Base-by-base conservation (phyloP, 2,797 vertebrate species). In the Agapornis canus region DNA sequence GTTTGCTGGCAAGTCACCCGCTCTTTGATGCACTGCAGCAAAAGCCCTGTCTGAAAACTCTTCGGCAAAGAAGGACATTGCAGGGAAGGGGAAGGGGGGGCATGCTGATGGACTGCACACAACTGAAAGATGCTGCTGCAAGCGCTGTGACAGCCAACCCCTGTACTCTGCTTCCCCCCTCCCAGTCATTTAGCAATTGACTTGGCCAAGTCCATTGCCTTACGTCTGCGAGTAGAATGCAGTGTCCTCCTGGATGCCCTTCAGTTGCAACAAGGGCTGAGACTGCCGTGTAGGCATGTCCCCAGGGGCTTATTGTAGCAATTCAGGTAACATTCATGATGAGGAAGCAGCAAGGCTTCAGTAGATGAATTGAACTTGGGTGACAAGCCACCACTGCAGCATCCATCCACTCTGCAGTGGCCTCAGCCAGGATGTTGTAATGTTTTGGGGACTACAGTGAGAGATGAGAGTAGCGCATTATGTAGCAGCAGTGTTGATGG, bases 1-100 rank as follows among this genome's bases (percentile, higher is more conserved):
- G 37, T 71, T 57, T 61, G 92, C 92, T 96, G 94, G 94, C 95
- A 94, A 77, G 49, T 20, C 89, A 79, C 66, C 89, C 89, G 29
- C 95, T 80, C 96, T 95, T 49, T 86, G 93, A 95, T 94, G 97
- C 95, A 92, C 68, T 97, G 96, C 83, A 45, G 96, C 94, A 95
- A 87, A 95, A 95, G 72, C 84, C 89, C 86, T 15, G 66, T 59
- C 72, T 75, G 92, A 59, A 5, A 81, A 64, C 78, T 90, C 72
- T 91, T 86, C 78, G 13, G 84, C 91, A 9, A 70, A 86, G 86
- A 93, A 96, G 93, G 92, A 81, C 96, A 93, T 91, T 80, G 92
- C 79, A 31, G 37, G 88, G 63, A 35, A 52, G 51, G 22, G 47
- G 22, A 57, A 3, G 64, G 31, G 17, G 26, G 16, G 6, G 25